Evolutionary conservation across 2,888 invertebrate genomes (phyloP).

Genomic region (Apamea monoglypha): DNA sequence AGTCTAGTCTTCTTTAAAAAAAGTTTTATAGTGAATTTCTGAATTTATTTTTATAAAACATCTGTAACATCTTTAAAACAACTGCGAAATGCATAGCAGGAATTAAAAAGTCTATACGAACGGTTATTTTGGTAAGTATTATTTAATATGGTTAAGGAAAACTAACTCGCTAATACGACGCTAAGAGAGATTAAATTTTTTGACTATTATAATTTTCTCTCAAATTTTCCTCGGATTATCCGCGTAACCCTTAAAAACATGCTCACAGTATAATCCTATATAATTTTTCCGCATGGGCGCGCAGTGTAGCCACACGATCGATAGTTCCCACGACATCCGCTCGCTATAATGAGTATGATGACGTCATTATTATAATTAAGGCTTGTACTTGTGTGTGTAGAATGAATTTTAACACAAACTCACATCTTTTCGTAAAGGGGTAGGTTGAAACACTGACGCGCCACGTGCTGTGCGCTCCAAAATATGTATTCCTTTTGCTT

Average conservation of each 20-base stretch:
- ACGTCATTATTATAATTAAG: slow-evolving; percentile 73
- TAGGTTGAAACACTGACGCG: background rate
- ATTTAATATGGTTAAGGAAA: too few species aligned
- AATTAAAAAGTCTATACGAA: too few species aligned
- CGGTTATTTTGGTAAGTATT: too few species aligned
- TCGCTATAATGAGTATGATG: slow-evolving; percentile 67
- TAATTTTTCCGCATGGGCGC: slow-evolving; percentile 76
- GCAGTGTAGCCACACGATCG: slow-evolving; percentile 74
- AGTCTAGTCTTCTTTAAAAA: too few species aligned
- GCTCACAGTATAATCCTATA: slow-evolving; percentile 57
- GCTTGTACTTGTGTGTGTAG: slow-evolving; percentile 29
- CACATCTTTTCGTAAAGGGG: slow-evolving; percentile 18
- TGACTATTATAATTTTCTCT: background rate
- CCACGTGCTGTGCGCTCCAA: background rate
- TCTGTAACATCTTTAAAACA: too few species aligned
- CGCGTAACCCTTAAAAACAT: slow-evolving; percentile 38
- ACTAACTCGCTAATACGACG: too few species aligned
- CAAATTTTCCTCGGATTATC: slow-evolving; percentile 24
- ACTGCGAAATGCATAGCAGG: too few species aligned
- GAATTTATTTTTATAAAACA: too few species aligned
- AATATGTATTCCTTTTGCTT: background rate
- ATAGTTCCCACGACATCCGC: slow-evolving; percentile 76
- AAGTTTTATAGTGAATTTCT: too few species aligned
- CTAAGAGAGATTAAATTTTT: too few species aligned
- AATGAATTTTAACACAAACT: slow-evolving; percentile 21